Base-by-base conservation (phyloP, 2,797 vertebrate species). In the Pelobates cultripes region DNA sequence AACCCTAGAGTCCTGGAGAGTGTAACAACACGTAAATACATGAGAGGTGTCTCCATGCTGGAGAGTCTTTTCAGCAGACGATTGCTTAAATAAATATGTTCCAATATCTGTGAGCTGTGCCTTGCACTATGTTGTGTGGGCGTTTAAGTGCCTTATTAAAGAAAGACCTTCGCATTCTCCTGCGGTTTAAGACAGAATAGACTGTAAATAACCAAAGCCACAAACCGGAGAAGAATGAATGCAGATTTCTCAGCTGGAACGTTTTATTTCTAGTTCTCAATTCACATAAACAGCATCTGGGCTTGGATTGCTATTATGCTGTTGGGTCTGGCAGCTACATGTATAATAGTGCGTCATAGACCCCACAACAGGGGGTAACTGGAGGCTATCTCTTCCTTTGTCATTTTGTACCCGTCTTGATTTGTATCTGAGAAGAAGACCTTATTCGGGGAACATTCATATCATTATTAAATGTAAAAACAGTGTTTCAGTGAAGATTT, bases 191-290 rank as follows among this genome's bases (percentile, higher is more conserved):
- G 61, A 17, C 17, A 75, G 72, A 60, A n/a, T 17, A 63, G 43
- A 28, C n/a, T 76, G 43, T 47, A 76, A 47, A 76, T 76, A 66
- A 66, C 0, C 42, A 9, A 66, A 75, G 44, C 74, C 74, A 51
- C 74, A 76, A 51, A 76, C 74, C 74, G 41, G 43, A 76, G 74
- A 43, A 47, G 74, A 73, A 9, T 57, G 15, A 43, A 73, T 57
- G 45, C 78, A 73, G 60, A 73, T 80, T 67, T 80, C 41, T 63
- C 42, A 66, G 40, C 14, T 66, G 55, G 60, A 76, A 76, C 14
- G 4, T 4, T n/a, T 68, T 73, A 28, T 74, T 70, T 53, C 45
- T 73, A 15, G 45, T 55, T 74, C 70, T 80, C 13, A 57, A 14
- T 15, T 44, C 41, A 80, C 9, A 43, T 15, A 73, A 80, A 74